These are phyloP conservation scores for Chironomus riparius DNA, from an alignment of 2,888 invertebrate genomes.

Conservation along the genomic window DNA sequence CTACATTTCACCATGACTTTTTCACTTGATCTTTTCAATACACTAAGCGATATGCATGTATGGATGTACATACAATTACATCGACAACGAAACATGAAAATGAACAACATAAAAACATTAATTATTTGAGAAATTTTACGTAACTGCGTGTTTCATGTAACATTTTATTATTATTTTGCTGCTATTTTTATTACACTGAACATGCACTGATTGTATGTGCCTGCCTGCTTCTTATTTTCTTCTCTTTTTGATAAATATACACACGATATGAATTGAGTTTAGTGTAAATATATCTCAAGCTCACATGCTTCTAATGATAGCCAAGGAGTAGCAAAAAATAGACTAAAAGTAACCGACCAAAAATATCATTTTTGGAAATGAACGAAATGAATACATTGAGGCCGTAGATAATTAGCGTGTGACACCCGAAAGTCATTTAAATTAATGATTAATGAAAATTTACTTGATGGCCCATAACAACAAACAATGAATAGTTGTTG, in stretches of 20 bases:
- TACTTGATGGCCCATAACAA: background rate
- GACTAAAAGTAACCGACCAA: too few species aligned
- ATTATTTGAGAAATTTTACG: constrained; percentile 24
- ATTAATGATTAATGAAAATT: constrained; percentile 22
- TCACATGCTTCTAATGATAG: too few species aligned
- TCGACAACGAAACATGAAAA: constrained; percentile 13
- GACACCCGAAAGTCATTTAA: constrained; percentile 21
- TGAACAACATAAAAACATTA: constrained; percentile 22
- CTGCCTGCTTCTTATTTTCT: background rate
- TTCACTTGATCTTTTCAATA: too few species aligned
- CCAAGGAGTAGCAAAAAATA: too few species aligned
- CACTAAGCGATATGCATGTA: background rate
- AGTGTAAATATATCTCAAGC: too few species aligned
- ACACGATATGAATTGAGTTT: background rate
- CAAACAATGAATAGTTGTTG: background rate
- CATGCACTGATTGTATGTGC: constrained; percentile 2
- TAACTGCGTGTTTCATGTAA: constrained; percentile 19
- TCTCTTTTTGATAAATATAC: background rate
- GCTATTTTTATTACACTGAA: constrained; percentile 15
- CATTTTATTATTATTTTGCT: constrained; percentile 10
- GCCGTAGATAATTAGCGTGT: background rate
- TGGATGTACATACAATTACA: background rate
- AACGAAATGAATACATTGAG: too few species aligned
- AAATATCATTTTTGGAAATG: too few species aligned
- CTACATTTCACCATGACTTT: too few species aligned